Percentiles rank a stretch among this genome's conserved stretches.
Evolutionary conservation across 2,113 vertebrate species (phyloP).

Genomic region (Spea bombifrons): DNA sequence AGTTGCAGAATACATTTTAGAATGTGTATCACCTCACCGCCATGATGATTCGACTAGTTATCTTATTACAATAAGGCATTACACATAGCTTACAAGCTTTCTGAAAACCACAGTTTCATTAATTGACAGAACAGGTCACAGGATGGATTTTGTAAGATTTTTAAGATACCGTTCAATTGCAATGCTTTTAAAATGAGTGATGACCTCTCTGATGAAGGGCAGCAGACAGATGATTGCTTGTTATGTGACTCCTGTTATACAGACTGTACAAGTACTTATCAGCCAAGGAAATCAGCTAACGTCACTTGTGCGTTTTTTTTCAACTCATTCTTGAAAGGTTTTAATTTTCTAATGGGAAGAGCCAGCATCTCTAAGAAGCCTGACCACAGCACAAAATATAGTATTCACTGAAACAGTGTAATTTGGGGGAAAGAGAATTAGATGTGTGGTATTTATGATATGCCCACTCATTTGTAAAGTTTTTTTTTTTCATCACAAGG

Average conservation of each 20-base stretch:
- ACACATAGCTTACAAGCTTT: slow-evolving; percentile 8
- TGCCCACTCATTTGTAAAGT: too few relatives aligned
- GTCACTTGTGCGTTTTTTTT: slow-evolving; percentile 9
- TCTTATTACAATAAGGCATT: slow-evolving; percentile 21
- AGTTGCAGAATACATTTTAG: not conserved
- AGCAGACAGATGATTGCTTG: slow-evolving; percentile 44
- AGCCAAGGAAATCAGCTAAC: slow-evolving; percentile 27
- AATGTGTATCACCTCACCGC: not conserved
- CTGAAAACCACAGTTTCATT: slow-evolving; percentile 19
- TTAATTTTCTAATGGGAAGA: not conserved
- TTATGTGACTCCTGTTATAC: slow-evolving; percentile 40
- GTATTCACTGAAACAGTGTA: too few relatives aligned
- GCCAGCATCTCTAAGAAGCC: not conserved
- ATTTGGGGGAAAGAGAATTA: too few relatives aligned
- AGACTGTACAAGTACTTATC: slow-evolving; percentile 41
- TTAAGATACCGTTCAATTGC: slow-evolving; percentile 33
- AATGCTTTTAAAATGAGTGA: slow-evolving; percentile 38
- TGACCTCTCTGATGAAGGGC: slow-evolving; percentile 45
- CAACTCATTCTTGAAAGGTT: not conserved
- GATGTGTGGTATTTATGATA: too few relatives aligned
- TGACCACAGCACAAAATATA: not conserved
- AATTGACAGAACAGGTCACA: slow-evolving; percentile 24
- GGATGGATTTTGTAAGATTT: slow-evolving; percentile 33
- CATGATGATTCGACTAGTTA: not conserved
- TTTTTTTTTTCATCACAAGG: too few relatives aligned